Conservation (phyloP, 2,797 vertebrate species). For the Buceros bicornis region DNA sequence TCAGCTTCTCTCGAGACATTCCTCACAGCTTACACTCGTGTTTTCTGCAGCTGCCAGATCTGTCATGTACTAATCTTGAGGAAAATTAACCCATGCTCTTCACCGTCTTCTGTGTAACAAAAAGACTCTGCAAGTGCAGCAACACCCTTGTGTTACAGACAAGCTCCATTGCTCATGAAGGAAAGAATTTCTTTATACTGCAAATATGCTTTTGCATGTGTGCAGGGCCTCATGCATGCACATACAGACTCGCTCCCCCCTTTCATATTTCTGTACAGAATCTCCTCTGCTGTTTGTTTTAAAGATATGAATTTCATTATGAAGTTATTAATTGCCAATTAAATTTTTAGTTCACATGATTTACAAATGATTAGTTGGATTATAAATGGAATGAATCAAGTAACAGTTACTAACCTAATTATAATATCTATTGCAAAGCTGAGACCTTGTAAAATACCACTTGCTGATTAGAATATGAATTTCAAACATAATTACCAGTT, state of each 20-base stretch:
- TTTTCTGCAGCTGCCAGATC: constrained; percentile 14
- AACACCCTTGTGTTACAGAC: not conserved
- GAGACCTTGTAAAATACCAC: not conserved
- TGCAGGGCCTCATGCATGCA: not conserved
- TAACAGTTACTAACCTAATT: constrained; percentile 8
- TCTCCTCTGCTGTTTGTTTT: not conserved
- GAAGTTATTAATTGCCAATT: not conserved
- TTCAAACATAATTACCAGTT: not conserved
- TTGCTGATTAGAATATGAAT: constrained; percentile 2
- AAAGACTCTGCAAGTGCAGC: not conserved
- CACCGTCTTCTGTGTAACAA: not conserved
- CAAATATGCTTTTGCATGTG: not conserved
- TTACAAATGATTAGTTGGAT: not conserved
- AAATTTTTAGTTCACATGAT: not conserved
- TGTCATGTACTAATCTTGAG: not conserved
- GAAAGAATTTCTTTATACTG: not conserved
- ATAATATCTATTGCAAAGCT: constrained; percentile 3
- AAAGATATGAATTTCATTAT: not conserved
- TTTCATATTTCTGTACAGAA: not conserved
- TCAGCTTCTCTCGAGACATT: constrained; percentile 16
- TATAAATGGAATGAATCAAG: not conserved
- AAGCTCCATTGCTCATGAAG: not conserved
- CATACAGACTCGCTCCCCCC: not conserved
- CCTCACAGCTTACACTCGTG: not conserved
- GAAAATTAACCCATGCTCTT: constrained; percentile 12